Percentiles rank a stretch among this genome's conserved stretches.
Conservation (phyloP, 2,888 invertebrate species). For the Campopleginae sp. region DNA sequence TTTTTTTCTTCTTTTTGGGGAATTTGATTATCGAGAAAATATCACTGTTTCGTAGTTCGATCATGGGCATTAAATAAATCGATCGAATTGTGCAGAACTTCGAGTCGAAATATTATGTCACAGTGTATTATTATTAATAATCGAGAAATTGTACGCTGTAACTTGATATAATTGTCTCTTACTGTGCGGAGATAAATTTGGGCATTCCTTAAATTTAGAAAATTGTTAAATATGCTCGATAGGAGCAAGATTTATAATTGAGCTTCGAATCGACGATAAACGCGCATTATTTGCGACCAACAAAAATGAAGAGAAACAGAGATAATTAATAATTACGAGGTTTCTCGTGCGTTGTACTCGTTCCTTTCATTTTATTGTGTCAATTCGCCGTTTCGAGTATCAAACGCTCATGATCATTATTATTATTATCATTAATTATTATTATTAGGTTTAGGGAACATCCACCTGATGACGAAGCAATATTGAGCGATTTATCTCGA, state of each 20-base stretch:
- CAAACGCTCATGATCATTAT: constrained; percentile 60
- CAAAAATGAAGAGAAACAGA: background rate
- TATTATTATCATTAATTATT: constrained; percentile 57
- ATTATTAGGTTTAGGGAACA: constrained; percentile 78
- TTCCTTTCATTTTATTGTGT: constrained; percentile 39
- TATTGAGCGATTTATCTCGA: constrained; percentile 77
- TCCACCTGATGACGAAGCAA: constrained; percentile 83
- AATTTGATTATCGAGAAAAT: background rate
- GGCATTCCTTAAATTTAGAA: constrained; percentile 79
- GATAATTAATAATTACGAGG: constrained; percentile 38
- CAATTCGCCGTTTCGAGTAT: constrained; percentile 42
- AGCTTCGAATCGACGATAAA: constrained; percentile 38
- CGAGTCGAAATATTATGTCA: constrained; percentile 3
- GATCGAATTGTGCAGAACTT: constrained; percentile 32
- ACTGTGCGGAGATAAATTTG: constrained; percentile 72
- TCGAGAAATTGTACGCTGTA: constrained; percentile 40
- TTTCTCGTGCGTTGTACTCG: constrained; percentile 23
- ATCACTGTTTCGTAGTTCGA: constrained; percentile 25
- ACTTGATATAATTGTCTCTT: background rate
- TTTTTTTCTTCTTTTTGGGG: background rate
- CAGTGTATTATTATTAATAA: constrained; percentile 42
- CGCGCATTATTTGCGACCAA: constrained; percentile 2
- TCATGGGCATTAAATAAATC: constrained; percentile 11
- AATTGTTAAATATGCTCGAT: constrained; percentile 75
- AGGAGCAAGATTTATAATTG: constrained; percentile 58